These are phyloP conservation scores for Scytalopus superciliaris DNA, from an alignment of 2,113 vertebrate genomes.

Conservation along the genomic window DNA sequence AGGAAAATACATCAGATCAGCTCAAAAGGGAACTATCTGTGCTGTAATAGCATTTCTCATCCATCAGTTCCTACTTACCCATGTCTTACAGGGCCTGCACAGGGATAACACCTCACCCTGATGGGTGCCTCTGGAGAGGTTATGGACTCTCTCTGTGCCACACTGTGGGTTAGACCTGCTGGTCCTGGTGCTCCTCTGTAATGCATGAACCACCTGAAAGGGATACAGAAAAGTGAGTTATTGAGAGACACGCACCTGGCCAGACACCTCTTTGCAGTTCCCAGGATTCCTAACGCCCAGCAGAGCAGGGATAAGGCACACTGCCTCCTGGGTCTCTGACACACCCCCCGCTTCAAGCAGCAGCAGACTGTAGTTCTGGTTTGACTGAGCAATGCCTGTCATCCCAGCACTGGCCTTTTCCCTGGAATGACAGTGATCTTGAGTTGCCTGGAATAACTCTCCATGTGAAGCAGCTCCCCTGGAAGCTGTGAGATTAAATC, in stretches of 20 bases:
- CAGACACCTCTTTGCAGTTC: neutral
- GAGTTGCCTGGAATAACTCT: neutral
- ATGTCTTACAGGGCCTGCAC: neutral
- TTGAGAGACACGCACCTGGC: neutral
- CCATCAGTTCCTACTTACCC: neutral
- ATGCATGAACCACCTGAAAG: neutral
- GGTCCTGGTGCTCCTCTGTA: neutral
- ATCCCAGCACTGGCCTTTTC: neutral
- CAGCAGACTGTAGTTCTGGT: neutral
- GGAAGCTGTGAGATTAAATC: constrained; percentile 2
- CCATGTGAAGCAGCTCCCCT: neutral
- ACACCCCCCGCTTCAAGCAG: neutral
- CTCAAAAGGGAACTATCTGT: neutral
- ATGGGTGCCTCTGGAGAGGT: neutral
- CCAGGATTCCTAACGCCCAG: neutral
- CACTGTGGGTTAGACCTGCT: accelerated
- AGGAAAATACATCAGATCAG: neutral
- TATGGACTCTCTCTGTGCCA: accelerated
- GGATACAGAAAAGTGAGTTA: neutral
- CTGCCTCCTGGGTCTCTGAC: neutral
- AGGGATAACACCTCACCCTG: neutral
- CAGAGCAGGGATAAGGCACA: neutral
- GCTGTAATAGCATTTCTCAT: neutral
- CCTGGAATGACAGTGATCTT: neutral
- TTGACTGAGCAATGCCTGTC: neutral